Base-by-base conservation (phyloP, 2,888 invertebrate species). In the Sarcophaga variegata region DNA sequence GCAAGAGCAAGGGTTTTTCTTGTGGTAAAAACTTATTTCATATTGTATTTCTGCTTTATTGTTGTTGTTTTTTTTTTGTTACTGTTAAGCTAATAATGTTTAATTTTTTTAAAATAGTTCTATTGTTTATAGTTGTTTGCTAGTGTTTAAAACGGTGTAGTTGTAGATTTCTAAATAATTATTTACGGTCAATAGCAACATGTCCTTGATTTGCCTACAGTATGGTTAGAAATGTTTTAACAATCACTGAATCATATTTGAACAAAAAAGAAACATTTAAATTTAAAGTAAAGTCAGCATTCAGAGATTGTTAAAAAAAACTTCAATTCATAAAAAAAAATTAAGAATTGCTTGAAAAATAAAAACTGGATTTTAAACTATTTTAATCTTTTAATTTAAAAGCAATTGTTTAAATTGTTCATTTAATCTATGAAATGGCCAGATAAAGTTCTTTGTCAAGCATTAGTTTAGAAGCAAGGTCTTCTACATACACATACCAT, bases 161-260 rank as follows among this genome's bases (percentile, higher is more conserved):
- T 17, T 14, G 62, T 80, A 76, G 87, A 84, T 87, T 87, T 87
- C 87, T 87, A 87, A 87, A 84, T 84, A 82, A 80, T 84, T 84
- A 82, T 84, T 78, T 87, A 72, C 87, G 87, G 87, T 87, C 87
- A 87, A 87, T 87, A 87, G 47, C 87, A 82, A 66, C 63, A 82
- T 79, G 87, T 87, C 87, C 87, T 87, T 87, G 87, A 84, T 87
- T 79, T 71, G 54, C 3, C 54, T 78, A 67, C 10, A 67, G 81
- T 82, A 69, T 79, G 66, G 81, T 63, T 81, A 75, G 78, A 83
- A 81, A 69, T 72, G 74, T 78, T 59, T 81, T 59, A 76, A 84
- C 87, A 87, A 84, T 87, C 84, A 79, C 84, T 77, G 64, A 70
- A 69, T 75, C 37, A 66, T 54, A 67, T 49, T 27, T 10, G 75